These are phyloP conservation scores for Drosophila infuscata DNA, from an alignment of 2,888 invertebrate species.

Conservation along the genomic window DNA sequence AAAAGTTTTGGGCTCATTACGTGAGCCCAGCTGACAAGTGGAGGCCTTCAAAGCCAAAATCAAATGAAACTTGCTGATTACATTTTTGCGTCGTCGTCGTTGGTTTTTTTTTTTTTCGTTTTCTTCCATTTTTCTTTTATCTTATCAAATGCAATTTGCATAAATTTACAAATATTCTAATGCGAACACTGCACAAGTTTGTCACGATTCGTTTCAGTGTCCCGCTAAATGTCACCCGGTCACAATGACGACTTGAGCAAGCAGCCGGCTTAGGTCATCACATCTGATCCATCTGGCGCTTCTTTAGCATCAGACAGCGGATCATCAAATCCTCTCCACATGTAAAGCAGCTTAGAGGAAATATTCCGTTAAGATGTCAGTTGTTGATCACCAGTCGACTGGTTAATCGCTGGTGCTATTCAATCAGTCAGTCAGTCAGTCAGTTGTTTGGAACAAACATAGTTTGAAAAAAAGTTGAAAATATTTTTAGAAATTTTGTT, in stretches of 20 bases:
- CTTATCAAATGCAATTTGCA: slow-evolving; percentile 62
- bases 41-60: slow-evolving; percentile 6
- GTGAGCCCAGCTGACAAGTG: slow-evolving; percentile 55
- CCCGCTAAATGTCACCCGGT: slow-evolving; percentile 2
- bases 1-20: slow-evolving; percentile 61
- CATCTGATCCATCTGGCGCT: slow-evolving; percentile 30
- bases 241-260: slow-evolving; percentile 27
- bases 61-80: slow-evolving; percentile 63
- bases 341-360: not conserved
- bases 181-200: slow-evolving; percentile 29
- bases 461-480: not conserved
- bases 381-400: not conserved
- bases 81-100: slow-evolving; percentile 24
- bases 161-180: slow-evolving; percentile 62
- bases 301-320: not conserved
- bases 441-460: too few species aligned
- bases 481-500: not conserved
- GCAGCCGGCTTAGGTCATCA: slow-evolving; percentile 11
- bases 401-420: not conserved
- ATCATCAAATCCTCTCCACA: slow-evolving; percentile 8
- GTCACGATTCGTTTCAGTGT: slow-evolving; percentile 2
- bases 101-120: slow-evolving; percentile 11
- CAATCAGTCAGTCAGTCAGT: too few species aligned
- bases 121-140: slow-evolving; percentile 33
- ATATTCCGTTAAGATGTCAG: not conserved